Evolutionary conservation across 2,797 vertebrate species (phyloP), one percentile per base, ranked within the genome.

Genomic region (Tachyglossus aculeatus): DNA sequence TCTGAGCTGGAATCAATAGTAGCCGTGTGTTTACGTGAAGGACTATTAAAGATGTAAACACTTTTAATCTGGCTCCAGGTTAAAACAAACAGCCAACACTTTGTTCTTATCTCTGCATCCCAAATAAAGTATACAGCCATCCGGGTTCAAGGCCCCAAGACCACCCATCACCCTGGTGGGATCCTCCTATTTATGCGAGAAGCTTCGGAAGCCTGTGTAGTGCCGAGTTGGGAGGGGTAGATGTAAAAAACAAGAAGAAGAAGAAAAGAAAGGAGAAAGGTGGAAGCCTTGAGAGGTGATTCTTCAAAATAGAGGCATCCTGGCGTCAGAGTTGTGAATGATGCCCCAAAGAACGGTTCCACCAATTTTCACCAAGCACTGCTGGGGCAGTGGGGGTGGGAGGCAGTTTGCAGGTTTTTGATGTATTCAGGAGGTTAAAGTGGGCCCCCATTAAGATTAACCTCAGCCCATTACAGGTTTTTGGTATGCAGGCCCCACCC

Each of bases 391-490:
- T 58, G 69, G 56, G 47, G 54, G 72, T 53, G 61, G 36, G 50
- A 80, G 81, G 50, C 68, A 48, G 31, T 77, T 78, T 82, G 83
- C 41, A 63, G 50, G 56, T 82, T 78, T 91, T 91, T 89, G 88
- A 63, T 94, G 89, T 86, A 91, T 93, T 91, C 88, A 72, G 80
- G 88, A 93, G 92, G 92, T 94, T 94, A 91, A 91, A 94, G 91
- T 92, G 93, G 93, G 93, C 93, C 91, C 90, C 92, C 89, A 83
- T 91, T 91, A 90, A 93, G 91, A 92, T 94, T 93, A 94, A 94
- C 92, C 91, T 94, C 89, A 84, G 83, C 92, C 93, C 78, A 80
- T 94, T 92, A 92, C 89, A 92, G 76, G 65, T 92, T 93, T 75
- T 95, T 93, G 93, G 92, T 91, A 92, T 92, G 88, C 88, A 91